These are phyloP conservation scores for Cheilosia vernalis DNA, from an alignment of 2,888 invertebrate species.

Conservation along the genomic window DNA sequence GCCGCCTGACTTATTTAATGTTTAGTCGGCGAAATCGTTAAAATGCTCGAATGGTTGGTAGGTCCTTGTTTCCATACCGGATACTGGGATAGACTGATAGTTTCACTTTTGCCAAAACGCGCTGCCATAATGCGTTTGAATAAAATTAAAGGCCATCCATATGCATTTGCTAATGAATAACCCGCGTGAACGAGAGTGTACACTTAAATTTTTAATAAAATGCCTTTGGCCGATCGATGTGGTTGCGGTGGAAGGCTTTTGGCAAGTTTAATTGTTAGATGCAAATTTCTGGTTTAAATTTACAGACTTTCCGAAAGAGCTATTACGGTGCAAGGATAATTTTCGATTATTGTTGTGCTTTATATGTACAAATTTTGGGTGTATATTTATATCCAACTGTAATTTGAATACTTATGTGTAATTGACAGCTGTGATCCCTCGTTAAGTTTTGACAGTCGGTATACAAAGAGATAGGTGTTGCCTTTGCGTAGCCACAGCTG, in stretches of 20 bases:
- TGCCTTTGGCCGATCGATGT: background rate
- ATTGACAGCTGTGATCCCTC: too few species aligned
- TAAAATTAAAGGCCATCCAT: background rate
- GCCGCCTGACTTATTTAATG: too few species aligned
- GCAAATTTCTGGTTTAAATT: background rate
- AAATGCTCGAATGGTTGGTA: too few species aligned
- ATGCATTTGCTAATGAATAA: background rate
- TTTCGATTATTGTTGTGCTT: too few species aligned
- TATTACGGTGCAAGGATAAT: too few species aligned
- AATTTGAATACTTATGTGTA: too few species aligned
- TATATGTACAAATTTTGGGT: too few species aligned
- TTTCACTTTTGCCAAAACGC: slow-evolving; percentile 2
- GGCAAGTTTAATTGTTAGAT: background rate
- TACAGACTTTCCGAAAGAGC: background rate
- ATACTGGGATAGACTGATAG: background rate
- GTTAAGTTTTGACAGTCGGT: too few species aligned
- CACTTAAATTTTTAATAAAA: slow-evolving; percentile 1
- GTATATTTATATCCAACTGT: too few species aligned
- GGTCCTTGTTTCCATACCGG: too few species aligned
- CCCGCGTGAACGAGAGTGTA: background rate
- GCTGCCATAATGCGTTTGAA: background rate
- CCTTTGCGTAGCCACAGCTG: too few species aligned
- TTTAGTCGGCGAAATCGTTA: background rate
- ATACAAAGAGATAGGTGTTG: too few species aligned
- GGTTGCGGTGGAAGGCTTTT: background rate